Base-by-base conservation (phyloP, 1,140 invertebrate genomes). In the Triops cancriformis region DNA sequence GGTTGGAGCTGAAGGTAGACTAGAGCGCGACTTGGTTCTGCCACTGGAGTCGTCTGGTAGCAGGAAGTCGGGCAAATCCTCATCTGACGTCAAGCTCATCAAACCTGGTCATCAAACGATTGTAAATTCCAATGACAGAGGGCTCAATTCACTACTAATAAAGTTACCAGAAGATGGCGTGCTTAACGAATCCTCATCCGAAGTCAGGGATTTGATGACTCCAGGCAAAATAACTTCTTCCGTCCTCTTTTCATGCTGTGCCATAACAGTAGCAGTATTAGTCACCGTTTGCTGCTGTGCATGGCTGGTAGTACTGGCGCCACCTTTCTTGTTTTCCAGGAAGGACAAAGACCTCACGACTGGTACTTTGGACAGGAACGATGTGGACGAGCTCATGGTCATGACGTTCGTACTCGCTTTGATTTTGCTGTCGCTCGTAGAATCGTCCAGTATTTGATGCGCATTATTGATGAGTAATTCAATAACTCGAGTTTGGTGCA, bases 401-500 rank as follows among this genome's bases (percentile, higher is more conserved):
- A 37, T 72, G 41, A 26, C 51, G 64, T 26, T 42, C 28, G 42
- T 72, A 45, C 11, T 31, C 37, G 26, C 31, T 73, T 42, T 72
- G 28, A 12, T 26, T 64, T 73, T 28, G 26, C 18, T 74, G 27
- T 42, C 28, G 41, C 78, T 78, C 26, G 41, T 74, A 77, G 23
- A 23, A 23, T 64, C 51, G 23, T 64, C 51, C 51, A 64, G 14
- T 14, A 85, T 81, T 64, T 83, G 79, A 73, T 84, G 80, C 18
- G 83, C 87, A 82, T 86, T 81, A 10, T 81, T 82, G 28, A 89
- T 88, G 14, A 89, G 82, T 18, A 89, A 83, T 81, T 89, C 88
- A 43, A 89, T 83, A 14, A 85, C 85, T 73, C 86, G 82, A 1
- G 87, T 87, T 80, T 89, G 88, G 82, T 89, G 86, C 76, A 87